Evolutionary conservation across 2,888 invertebrate species (phyloP).

Genomic region (Oscheius sp.): DNA sequence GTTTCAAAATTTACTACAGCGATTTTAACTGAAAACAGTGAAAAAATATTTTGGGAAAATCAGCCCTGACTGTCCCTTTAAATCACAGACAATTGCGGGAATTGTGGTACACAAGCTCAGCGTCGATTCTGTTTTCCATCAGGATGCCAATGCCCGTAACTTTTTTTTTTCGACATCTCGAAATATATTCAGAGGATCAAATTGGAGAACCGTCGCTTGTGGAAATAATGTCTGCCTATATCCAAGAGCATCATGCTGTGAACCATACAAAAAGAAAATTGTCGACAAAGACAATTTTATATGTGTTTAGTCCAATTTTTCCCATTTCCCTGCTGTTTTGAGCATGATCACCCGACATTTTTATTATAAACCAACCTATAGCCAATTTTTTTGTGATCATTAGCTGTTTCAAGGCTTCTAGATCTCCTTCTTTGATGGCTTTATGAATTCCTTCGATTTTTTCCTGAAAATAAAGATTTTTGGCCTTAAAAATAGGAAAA

Average conservation of each 20-base stretch:
- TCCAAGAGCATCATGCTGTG: slow-evolving; percentile 54
- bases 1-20: too few relatives aligned
- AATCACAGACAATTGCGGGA: slow-evolving; percentile 61
- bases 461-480: too few relatives aligned
- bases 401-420: slow-evolving; percentile 84
- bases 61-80: too few relatives aligned
- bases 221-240: slow-evolving; percentile 46
- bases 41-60: too few relatives aligned
- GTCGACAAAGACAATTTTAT: too few relatives aligned
- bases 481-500: slow-evolving; percentile 51
- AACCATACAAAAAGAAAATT: slow-evolving; percentile 43
- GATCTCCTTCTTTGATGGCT: slow-evolving; percentile 85
- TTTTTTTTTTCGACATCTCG: neutral
- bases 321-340: too few relatives aligned
- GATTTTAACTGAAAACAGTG: too few relatives aligned
- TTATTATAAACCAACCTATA: slow-evolving; percentile 79
- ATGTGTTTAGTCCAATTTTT: too few relatives aligned
- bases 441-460: slow-evolving; percentile 89
- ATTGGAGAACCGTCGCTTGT: slow-evolving; percentile 27
- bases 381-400: slow-evolving; percentile 84
- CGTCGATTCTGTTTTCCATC: slow-evolving; percentile 52
- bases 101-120: slow-evolving; percentile 51
- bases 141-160: slow-evolving; percentile 59
- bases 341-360: too few relatives aligned
- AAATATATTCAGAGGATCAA: slow-evolving; percentile 42